Conservation (phyloP, 2,113 vertebrate species). For the Chaetodon auriga region DNA sequence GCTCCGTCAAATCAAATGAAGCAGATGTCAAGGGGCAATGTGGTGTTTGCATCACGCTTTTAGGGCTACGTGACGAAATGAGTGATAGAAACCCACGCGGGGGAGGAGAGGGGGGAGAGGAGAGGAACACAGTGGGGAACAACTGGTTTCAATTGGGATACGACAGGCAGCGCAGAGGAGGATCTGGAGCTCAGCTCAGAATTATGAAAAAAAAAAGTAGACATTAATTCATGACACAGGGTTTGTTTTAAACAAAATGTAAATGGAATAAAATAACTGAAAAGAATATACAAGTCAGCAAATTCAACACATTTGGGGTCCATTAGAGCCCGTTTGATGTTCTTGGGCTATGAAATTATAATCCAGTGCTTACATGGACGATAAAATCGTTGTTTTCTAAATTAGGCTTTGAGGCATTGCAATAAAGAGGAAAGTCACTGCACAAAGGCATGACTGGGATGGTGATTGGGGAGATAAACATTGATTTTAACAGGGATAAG, state of each 20-base stretch:
- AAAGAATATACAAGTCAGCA: conserved; percentile 64
- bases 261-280: conserved; percentile 54
- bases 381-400: conserved; percentile 72
- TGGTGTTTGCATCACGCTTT: conserved; percentile 55
- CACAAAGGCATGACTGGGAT: conserved; percentile 43
- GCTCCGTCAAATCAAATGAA: conserved; percentile 67
- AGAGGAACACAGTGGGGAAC: conserved; percentile 44
- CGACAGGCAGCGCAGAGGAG: conserved; percentile 34
- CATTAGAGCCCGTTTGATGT: conserved; percentile 68
- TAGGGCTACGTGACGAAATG: conserved; percentile 67
- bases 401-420: conserved; percentile 73
- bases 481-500: conserved; percentile 61
- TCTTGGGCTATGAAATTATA: conserved; percentile 73
- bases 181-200: conserved; percentile 41
- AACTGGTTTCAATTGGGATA: conserved; percentile 76
- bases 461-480: conserved; percentile 62
- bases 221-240: conserved; percentile 61
- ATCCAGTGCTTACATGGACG: conserved; percentile 70
- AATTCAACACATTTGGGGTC: conserved; percentile 73
- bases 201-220: conserved; percentile 38
- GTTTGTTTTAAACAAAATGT: conserved; percentile 68
- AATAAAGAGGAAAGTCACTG: conserved; percentile 53
- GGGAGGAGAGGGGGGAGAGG: conserved; percentile 31
- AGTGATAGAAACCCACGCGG: conserved; percentile 63
- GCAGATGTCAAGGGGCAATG: conserved; percentile 68